Percentiles rank a stretch among this genome's conserved stretches.
Evolutionary conservation across 2,888 invertebrate genomes (phyloP).

Genomic region (Spisula solida): DNA sequence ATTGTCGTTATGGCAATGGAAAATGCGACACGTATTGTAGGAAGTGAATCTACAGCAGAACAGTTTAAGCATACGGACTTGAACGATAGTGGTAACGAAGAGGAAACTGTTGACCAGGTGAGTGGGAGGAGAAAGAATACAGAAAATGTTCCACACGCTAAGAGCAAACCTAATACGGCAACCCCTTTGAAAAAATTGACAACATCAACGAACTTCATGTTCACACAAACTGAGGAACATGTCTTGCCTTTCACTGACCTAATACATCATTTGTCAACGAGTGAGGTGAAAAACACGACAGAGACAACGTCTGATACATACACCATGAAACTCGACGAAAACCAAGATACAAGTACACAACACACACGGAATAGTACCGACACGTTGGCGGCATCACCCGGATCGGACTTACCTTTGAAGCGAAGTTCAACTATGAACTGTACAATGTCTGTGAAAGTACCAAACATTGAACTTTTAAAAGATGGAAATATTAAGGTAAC

Average conservation of each 20-base stretch:
- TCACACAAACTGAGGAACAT: not conserved
- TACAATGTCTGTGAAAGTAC: not conserved
- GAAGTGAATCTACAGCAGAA: no score
- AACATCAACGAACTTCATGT: not conserved
- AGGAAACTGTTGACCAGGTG: not conserved
- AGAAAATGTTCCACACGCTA: no score
- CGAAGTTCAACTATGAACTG: not conserved
- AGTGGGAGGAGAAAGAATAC: not conserved
- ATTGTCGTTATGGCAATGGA: not conserved
- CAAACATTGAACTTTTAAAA: not conserved
- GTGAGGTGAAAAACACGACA: not conserved
- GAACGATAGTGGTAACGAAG: not conserved
- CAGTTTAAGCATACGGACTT: not conserved
- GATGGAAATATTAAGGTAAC: slow-evolving; percentile 4
- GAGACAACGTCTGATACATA: not conserved
- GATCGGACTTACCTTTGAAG: not conserved
- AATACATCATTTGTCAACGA: not conserved
- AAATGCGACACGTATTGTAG: not conserved
- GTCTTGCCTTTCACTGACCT: not conserved
- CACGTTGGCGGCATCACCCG: not conserved
- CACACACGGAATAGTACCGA: not conserved
- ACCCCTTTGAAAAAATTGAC: not conserved
- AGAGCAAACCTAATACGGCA: not conserved
- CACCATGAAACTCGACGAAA: not conserved
- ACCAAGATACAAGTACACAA: no score